A percentile compares a stretch with the other conserved stretches of the same genome.
phyloP scores from a whole-genome alignment of 2,797 vertebrate genomes.

The Mallotus villosus region DNA sequence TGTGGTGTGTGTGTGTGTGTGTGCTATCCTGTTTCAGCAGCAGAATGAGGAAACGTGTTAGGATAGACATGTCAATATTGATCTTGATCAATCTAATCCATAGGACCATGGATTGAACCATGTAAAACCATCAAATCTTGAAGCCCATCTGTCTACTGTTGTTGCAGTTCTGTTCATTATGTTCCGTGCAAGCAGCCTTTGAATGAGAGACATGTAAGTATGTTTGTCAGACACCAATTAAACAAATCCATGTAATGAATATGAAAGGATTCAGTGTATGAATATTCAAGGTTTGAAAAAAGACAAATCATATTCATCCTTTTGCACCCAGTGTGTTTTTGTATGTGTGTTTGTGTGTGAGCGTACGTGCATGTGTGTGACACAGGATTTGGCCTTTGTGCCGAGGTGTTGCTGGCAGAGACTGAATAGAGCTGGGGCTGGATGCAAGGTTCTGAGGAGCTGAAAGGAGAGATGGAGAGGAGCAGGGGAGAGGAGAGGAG shows the following conservation, averaged over 20 bases:
- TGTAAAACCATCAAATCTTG: not conserved
- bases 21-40: not conserved
- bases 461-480: no score
- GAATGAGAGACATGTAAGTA: not conserved
- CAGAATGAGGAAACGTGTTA: not conserved
- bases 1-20: constrained; percentile 1
- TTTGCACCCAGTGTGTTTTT: not conserved
- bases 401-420: constrained; percentile 6
- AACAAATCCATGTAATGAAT: not conserved
- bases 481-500: no score
- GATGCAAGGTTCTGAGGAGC: not conserved
- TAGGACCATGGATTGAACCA: not conserved
- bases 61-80: not conserved
- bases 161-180: not conserved
- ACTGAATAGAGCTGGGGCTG: constrained; percentile 4
- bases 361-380: no score
- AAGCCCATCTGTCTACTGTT: not conserved
- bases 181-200: no score
- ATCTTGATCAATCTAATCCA: not conserved
- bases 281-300: not conserved
- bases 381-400: not conserved
- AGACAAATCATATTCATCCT: not conserved
- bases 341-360: no score
- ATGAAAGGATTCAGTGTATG: no score
- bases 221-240: constrained; percentile 2